A percentile compares a stretch with the other conserved stretches of the same genome.
Conservation (phyloP, 2,888 invertebrate species). For the Parnassius mnemosyne region DNA sequence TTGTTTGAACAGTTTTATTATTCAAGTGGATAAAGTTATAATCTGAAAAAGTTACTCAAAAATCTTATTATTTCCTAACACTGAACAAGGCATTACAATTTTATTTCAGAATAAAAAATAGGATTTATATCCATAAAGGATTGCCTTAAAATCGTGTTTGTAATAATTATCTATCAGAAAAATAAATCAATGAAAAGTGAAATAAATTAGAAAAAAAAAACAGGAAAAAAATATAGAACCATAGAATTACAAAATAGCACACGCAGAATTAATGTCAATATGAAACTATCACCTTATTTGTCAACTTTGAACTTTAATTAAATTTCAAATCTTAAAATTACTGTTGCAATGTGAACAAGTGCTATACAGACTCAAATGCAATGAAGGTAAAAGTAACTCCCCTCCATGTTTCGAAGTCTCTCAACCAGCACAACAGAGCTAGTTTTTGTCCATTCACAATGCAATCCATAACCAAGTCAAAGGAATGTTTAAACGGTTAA, state of each 20-base stretch:
- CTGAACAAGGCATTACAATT: slow-evolving; percentile 58
- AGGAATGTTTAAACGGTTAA: slow-evolving; percentile 80
- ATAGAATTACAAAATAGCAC: slow-evolving; percentile 72
- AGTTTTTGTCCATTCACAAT: slow-evolving; percentile 47
- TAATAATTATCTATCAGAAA: slow-evolving; percentile 71
- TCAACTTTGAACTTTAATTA: slow-evolving; percentile 74
- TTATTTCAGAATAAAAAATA: slow-evolving; percentile 54
- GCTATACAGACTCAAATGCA: slow-evolving; percentile 1
- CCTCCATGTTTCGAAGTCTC: slow-evolving; percentile 29
- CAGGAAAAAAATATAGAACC: slow-evolving; percentile 64
- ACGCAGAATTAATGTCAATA: slow-evolving; percentile 70
- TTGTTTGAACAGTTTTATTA: slow-evolving; percentile 43
- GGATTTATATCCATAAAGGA: slow-evolving; percentile 62
- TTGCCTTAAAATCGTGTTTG: slow-evolving; percentile 72
- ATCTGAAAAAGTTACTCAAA: slow-evolving; percentile 63
- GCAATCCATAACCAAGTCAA: slow-evolving; percentile 71
- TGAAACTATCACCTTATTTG: slow-evolving; percentile 73
- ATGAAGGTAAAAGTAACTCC: slow-evolving; percentile 18
- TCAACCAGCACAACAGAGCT: slow-evolving; percentile 23
- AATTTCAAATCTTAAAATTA: slow-evolving; percentile 74
- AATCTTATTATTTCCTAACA: slow-evolving; percentile 55
- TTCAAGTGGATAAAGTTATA: slow-evolving; percentile 41
- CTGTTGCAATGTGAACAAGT: slow-evolving; percentile 58
- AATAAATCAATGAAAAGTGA: slow-evolving; percentile 54
- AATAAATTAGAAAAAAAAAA: slow-evolving; percentile 72